phyloP scores from a whole-genome alignment of 2,888 invertebrate genomes.

The Harmothoe impar region DNA sequence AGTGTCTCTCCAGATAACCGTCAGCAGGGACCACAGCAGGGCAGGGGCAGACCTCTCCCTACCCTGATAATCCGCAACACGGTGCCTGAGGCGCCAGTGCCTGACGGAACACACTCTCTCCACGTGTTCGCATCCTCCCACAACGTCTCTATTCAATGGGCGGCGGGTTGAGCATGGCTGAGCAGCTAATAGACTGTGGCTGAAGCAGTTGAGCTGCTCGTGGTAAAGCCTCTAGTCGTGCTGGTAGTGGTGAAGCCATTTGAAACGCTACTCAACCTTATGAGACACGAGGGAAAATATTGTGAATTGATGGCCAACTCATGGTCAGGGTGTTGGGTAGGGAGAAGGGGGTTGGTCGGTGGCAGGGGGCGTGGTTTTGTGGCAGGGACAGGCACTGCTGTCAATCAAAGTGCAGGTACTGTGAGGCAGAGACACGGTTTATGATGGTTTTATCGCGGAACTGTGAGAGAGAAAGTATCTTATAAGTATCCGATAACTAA shows the following conservation, averaged over 20 bases:
- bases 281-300: constrained; percentile 55
- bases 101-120: constrained; percentile 2
- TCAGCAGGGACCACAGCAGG: neutral
- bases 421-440: constrained; percentile 11
- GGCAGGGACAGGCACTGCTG: constrained; percentile 34
- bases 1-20: neutral
- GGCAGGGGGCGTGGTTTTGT: constrained; percentile 22
- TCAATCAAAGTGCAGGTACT: neutral
- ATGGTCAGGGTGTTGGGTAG: constrained; percentile 12
- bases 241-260: constrained; percentile 2
- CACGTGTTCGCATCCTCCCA: constrained; percentile 13
- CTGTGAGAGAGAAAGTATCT: neutral
- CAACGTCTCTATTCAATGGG: constrained; percentile 2
- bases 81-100: constrained; percentile 26
- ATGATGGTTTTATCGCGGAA: neutral
- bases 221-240: too few relatives aligned
- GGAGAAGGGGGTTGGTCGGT: neutral
- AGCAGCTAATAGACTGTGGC: constrained; percentile 47
- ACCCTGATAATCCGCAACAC: constrained; percentile 3
- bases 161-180: neutral
- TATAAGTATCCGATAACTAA: neutral
- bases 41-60: neutral
- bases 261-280: constrained; percentile 56
- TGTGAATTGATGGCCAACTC: constrained; percentile 24
- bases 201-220: neutral